Base-by-base conservation (phyloP, 2,113 vertebrate genomes). In the Salvelinus alpinus region DNA sequence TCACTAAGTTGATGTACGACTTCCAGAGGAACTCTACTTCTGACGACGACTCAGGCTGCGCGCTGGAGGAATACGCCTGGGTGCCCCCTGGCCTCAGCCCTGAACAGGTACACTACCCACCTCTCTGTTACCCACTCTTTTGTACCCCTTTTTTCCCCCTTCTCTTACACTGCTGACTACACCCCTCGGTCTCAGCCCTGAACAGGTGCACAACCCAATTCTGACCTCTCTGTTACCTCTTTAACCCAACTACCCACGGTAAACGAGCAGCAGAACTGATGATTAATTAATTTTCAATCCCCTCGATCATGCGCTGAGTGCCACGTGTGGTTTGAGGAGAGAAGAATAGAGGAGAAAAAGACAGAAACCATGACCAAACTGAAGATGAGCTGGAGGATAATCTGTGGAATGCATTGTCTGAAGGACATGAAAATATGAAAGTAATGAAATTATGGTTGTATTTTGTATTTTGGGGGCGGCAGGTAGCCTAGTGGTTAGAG, bases 21-120 rank as follows among this genome's bases (percentile, higher is more conserved):
- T 98, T 99, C 92, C 98, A 99, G 94, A 95, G 98, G 91, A 99
- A 98, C 90, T 98, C 97, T 0, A 98, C 97, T 74, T 99, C 98
- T 0, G 98, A 99, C 0, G 98, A 99, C 0, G 97, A 99, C 90
- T 99, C 97, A 0, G 97, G 97, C 83, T 99, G 97, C 27, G 97
- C 97, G 25, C 89, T 99, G 87, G 98, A 99, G 86, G 98, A 99
- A 80, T 99, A 99, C 0, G 95, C 93, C 0, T 99, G 98, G 98
- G 96, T 97, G 3, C 98, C 98, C 0, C 97, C 98, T 0, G 98
- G 96, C 71, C 93, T 99, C 87, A 99, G 97, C 85, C 97, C 97
- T 0, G 96, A 99, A 80, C 98, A 99, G 97, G 98, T 98, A 95
- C 31, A 4, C 29, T 22, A 11, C n/a, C 16, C 22, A 48, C 70